phyloP scores from a whole-genome alignment of 2,888 invertebrate species.

The Suillia variegata region DNA sequence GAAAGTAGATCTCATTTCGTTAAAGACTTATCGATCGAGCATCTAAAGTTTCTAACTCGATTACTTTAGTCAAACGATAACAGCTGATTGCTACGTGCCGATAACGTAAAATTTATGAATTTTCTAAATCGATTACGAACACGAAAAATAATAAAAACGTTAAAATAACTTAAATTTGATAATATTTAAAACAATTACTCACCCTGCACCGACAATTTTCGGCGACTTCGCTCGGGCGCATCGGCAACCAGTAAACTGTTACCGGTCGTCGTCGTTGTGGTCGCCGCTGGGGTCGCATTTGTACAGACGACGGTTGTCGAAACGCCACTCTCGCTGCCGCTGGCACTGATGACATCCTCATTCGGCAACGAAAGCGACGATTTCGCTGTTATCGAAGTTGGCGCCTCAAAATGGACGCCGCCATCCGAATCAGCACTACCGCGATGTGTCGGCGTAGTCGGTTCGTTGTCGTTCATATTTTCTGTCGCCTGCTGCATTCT shows the following conservation, averaged over 20 bases:
- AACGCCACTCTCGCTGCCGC: slow-evolving; percentile 40
- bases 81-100: too few species aligned
- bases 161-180: too few species aligned
- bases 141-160: too few species aligned
- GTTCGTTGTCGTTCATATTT: slow-evolving; percentile 29
- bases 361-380: slow-evolving; percentile 50
- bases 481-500: slow-evolving; percentile 20
- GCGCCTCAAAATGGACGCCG: slow-evolving; percentile 36
- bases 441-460: slow-evolving; percentile 31
- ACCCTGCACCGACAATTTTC: slow-evolving; percentile 61
- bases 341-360: slow-evolving; percentile 45
- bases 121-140: too few species aligned
- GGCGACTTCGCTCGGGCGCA: slow-evolving; percentile 49
- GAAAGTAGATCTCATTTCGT: too few species aligned
- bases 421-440: slow-evolving; percentile 41
- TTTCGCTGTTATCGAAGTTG: slow-evolving; percentile 38
- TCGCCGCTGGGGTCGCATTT: slow-evolving; percentile 26
- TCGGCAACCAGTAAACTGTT: slow-evolving; percentile 48
- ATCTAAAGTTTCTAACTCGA: too few species aligned
- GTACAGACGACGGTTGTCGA: slow-evolving; percentile 20
- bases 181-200: too few species aligned
- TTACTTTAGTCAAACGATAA: too few species aligned
- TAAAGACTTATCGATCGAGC: too few species aligned
- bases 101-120: too few species aligned
- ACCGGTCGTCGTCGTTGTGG: slow-evolving; percentile 22